Evolutionary conservation across 2,797 vertebrate species (phyloP), one percentile per base, ranked within the genome.

Genomic region (Coracias cyanogaster): DNA sequence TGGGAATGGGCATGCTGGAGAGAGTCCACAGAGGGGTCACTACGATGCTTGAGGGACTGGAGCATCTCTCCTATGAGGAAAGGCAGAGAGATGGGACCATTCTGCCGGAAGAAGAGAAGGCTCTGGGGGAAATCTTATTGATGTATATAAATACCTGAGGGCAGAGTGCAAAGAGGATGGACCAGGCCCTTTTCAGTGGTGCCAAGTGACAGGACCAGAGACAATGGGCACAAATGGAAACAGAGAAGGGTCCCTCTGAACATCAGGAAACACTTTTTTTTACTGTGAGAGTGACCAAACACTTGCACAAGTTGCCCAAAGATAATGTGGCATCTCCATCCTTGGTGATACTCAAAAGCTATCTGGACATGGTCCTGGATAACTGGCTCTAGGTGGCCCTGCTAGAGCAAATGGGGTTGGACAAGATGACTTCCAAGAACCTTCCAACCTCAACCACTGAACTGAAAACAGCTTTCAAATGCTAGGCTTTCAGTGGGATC

Each of bases 321-420:
- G 10, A 72, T 7, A 7, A 29, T 88, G 19, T 49, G 7, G 41
- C 10, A 7, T 39, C 67, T 76, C 26, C n/a, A 5, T 48, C 41
- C 11, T 35, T 49, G 41, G 35, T 43, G 24, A 6, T 45, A 22
- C 1, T 72, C 13, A 48, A 3, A 69, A 18, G 55, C 24, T 7
- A 5, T 61, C 33, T 72, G 51, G 21, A 51, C 0, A 0, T 3
- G 4, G 10, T 61, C 24, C 35, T 51, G 54, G 33, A 3, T 24
- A 60, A 13, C 41, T 6, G 2, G 6, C 41, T 77, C 0, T 0
- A 35, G 37, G 28, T 65, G 16, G 12, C 28, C 37, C 28, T 86
- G 41, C 43, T 76, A 54, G 20, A 70, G 43, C 31, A 33, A 52
- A 8, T n/a, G 22, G 6, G 22, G 13, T 48, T 93, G 89, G 29